phyloP scores from a whole-genome alignment of 2,113 vertebrate species.

The Corythornis madagascariensis region DNA sequence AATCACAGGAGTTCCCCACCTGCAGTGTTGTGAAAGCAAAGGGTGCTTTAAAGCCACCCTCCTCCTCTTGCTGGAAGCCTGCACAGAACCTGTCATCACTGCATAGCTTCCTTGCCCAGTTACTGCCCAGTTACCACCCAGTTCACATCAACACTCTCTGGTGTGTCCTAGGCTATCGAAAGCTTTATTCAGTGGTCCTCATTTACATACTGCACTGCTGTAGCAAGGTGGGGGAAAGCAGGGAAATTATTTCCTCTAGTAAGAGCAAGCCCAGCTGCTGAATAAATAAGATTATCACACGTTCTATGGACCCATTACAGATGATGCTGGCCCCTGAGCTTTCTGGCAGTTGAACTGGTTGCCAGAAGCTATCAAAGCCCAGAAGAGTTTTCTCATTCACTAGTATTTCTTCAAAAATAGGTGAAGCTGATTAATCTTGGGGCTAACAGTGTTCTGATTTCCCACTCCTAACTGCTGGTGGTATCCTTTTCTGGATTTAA shows the following conservation, averaged over 20 bases:
- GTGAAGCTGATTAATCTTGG: neutral
- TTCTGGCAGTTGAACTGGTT: neutral
- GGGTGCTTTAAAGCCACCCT: neutral
- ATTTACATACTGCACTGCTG: neutral
- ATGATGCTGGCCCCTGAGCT: neutral
- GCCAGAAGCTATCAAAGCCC: neutral
- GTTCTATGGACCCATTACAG: neutral
- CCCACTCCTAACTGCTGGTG: neutral
- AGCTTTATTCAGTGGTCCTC: neutral
- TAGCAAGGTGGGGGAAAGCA: neutral
- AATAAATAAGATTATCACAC: neutral
- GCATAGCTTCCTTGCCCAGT: neutral
- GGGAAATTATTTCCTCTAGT: neutral
- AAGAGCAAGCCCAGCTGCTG: neutral
- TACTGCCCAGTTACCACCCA: neutral
- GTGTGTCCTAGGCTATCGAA: neutral
- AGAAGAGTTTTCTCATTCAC: neutral
- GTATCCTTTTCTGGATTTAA: neutral
- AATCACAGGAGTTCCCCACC: neutral
- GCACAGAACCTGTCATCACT: neutral
- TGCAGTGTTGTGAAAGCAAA: slow-evolving; percentile 15
- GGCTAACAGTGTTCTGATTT: neutral
- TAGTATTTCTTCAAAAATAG: neutral
- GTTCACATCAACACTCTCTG: neutral
- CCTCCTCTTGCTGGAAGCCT: neutral